Base-by-base conservation (phyloP, 2,888 invertebrate species). In the Standfussiana lucernea region DNA sequence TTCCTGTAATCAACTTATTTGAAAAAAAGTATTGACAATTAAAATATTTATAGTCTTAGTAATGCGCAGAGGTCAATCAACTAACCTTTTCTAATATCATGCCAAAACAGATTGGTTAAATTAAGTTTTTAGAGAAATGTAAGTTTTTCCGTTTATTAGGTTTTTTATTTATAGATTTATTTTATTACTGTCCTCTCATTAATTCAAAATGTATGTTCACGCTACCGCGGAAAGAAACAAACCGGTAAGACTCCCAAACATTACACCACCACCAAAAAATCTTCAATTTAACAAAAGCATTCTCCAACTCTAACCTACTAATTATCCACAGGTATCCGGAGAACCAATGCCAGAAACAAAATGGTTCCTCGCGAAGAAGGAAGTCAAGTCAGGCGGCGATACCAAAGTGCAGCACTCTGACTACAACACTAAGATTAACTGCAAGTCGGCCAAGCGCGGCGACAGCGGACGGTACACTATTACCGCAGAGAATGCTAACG, bases 281-380 rank as follows among this genome's bases (percentile, higher is more conserved):
- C 18, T 59, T 18, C 47, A 47, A 47, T 21, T 47, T 47, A 47
- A 50, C 24, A 50, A 50, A 50, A 50, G 10, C 32, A 32, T n/a
- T 1, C 6, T 2, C 18, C 0, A 7, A 0, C 66, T 24, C 15
- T 59, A n/a, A 73, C 21, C 1, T 13, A 1, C 59, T 1, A 1
- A 8, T 42, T 42, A 13, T 32, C 59, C 18, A 8, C 89, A 97
- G 97, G 97, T 97, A 7, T 97, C 98, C 68, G 99, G 99, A 79
- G 99, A 99, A 94, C 99, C 99, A 13, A 98, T 98, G 93, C 99
- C 99, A 1, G 98, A 97, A 82, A 99, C 99, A 0, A 98, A 98
- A 93, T 99, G 99, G 99, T 97, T 98, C 89, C 97, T 99, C 73
- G 98, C 98, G 84, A 98, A 98, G 90, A 98, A 97, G 88, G 99